Evolutionary conservation across 2,888 invertebrate species (phyloP).

Genomic region (Busseola fusca): DNA sequence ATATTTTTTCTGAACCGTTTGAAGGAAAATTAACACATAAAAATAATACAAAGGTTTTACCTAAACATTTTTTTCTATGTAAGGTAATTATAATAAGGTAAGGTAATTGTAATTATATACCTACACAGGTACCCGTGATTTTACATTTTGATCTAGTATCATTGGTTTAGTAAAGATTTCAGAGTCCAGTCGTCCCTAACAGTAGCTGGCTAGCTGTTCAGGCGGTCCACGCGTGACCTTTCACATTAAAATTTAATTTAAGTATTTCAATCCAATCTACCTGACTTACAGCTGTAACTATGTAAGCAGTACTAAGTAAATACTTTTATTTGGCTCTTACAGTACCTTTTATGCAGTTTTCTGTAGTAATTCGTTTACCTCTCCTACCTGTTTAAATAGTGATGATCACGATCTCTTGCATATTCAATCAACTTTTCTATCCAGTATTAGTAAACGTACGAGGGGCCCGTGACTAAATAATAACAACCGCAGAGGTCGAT

Average conservation of each 20-base stretch:
- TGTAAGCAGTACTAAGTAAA: background rate
- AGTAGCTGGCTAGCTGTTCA: background rate
- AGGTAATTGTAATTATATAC: background rate
- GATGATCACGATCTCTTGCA: background rate
- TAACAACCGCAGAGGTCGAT: too few species aligned
- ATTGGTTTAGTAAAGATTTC: constrained; percentile 43
- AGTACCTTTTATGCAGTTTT: constrained; percentile 16
- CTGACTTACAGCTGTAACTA: background rate
- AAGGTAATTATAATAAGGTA: background rate
- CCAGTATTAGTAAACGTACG: background rate
- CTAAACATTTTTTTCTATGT: background rate
- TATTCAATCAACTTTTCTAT: background rate
- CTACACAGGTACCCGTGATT: background rate
- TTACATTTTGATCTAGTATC: constrained; percentile 9
- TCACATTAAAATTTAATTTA: constrained; percentile 37
- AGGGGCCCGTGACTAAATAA: too few species aligned
- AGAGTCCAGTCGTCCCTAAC: background rate
- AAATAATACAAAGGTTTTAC: background rate
- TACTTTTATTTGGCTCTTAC: background rate
- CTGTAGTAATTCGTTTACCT: background rate
- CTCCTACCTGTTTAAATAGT: background rate
- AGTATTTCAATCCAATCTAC: constrained; percentile 43
- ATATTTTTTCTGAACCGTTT: background rate
- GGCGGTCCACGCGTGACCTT: constrained; percentile 48
- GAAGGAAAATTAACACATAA: background rate